These are phyloP conservation scores for Propithecus coquereli DNA, from an alignment of 2,113 vertebrate species.

Conservation along the genomic window DNA sequence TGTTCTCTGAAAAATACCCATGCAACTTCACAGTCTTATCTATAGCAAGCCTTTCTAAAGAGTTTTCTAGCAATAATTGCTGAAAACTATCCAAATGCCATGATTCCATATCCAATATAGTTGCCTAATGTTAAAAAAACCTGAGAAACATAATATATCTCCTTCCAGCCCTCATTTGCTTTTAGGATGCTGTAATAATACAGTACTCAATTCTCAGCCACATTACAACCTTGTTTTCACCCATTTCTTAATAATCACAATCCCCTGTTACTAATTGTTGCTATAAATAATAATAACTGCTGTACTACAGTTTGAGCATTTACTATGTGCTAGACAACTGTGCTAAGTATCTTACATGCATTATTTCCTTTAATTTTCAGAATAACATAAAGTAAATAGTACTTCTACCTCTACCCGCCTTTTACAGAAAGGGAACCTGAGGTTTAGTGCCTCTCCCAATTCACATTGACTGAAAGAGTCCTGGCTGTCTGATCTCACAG, in stretches of 20 bases:
- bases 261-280: not conserved
- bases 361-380: constrained; percentile 7
- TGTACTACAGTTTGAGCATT: not conserved
- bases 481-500: not conserved
- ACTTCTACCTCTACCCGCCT: not conserved
- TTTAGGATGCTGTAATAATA: not conserved
- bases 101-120: not conserved
- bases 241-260: not conserved
- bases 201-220: not conserved
- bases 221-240: not conserved
- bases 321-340: not conserved
- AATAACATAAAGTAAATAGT: not conserved
- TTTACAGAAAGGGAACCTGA: not conserved
- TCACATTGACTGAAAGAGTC: not conserved
- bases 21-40: not conserved
- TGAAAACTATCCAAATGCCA: not conserved
- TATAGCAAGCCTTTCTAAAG: not conserved
- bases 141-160: not conserved
- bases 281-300: not conserved
- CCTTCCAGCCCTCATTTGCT: not conserved
- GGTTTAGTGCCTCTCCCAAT: not conserved
- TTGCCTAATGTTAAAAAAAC: not conserved
- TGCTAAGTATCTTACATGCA: not conserved
- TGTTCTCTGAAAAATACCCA: constrained; percentile 22
- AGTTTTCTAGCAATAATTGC: not conserved